Conservation (phyloP, 2,113 vertebrate species). For the Carassius gibelio region DNA sequence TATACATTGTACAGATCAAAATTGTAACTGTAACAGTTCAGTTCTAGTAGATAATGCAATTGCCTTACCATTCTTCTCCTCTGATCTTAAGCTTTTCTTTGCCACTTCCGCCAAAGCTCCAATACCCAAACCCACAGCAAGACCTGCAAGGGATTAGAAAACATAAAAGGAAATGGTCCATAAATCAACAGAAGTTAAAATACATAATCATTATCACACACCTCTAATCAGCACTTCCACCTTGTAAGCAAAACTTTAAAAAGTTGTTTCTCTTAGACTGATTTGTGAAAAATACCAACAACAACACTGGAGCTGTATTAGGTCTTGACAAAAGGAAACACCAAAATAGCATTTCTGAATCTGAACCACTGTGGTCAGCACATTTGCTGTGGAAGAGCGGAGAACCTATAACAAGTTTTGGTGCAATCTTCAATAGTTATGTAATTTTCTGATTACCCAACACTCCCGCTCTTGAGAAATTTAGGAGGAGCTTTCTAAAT, state of each 20-base stretch:
- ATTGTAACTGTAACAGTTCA: neutral
- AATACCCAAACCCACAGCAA: constrained; percentile 92
- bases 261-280: neutral
- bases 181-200: neutral
- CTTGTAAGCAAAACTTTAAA: neutral
- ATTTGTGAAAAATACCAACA: neutral
- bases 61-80: constrained; percentile 78
- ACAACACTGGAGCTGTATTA: neutral
- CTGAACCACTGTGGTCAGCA: constrained; percentile 2
- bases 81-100: constrained; percentile 89
- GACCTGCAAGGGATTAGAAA: constrained; percentile 73
- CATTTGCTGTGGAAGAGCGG: constrained; percentile 9
- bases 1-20: neutral
- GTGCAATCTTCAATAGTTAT: constrained; percentile 8
- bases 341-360: neutral
- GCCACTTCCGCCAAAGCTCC: constrained; percentile 94
- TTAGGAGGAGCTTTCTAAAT: constrained; percentile 1
- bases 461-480: neutral
- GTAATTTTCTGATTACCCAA: constrained; percentile 8
- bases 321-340: neutral
- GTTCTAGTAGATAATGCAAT: neutral
- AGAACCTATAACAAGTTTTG: constrained; percentile 26
- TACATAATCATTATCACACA: neutral
- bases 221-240: neutral
- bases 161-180: neutral